Evolutionary conservation across 1,140 invertebrate genomes (phyloP), one percentile per base, ranked within the genome.

Genomic region (Caenorhabditis tropicalis): DNA sequence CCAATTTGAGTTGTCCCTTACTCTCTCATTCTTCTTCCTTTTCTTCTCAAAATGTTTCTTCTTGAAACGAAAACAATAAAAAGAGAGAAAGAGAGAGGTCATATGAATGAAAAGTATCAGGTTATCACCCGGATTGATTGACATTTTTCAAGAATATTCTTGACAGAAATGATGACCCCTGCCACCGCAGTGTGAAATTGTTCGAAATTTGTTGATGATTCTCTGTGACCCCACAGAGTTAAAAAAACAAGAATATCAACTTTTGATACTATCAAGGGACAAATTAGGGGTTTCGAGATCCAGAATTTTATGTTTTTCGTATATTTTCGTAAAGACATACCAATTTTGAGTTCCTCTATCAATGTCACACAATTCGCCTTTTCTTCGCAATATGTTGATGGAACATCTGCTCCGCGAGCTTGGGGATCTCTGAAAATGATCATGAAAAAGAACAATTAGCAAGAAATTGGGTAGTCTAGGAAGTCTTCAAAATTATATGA

Each of bases 291-390:
- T n/a, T n/a, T n/a, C n/a, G n/a, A n/a, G n/a, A n/a, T n/a, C n/a
- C n/a, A n/a, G n/a, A n/a, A n/a, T n/a, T n/a, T n/a, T n/a, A n/a
- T n/a, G n/a, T n/a, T n/a, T n/a, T n/a, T n/a, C n/a, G n/a, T n/a
- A n/a, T n/a, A n/a, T n/a, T n/a, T n/a, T n/a, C n/a, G 16, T 6
- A 43, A 79, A 29, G n/a, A 87, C 85, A 82, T 36, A 89, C 88
- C 88, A 27, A 89, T 89, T 79, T 86, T 70, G 4, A 89, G 43
- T 21, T 89, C 87, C 56, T 89, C 88, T 9, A 89, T 84, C 39
- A 89, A 29, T 36, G 88, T 84, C 0, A 89, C 53, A 79, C 88
- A 89, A 33, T 89, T 89, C 7, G 81, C 60, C 12, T 82, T 60
- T 33, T 86, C 83, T 27, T 89, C 87, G 31, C 88, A 89, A 70